Percentiles rank a stretch among this genome's conserved stretches.
phyloP scores from a whole-genome alignment of 2,113 vertebrate genomes.

The Microtus oregoni region DNA sequence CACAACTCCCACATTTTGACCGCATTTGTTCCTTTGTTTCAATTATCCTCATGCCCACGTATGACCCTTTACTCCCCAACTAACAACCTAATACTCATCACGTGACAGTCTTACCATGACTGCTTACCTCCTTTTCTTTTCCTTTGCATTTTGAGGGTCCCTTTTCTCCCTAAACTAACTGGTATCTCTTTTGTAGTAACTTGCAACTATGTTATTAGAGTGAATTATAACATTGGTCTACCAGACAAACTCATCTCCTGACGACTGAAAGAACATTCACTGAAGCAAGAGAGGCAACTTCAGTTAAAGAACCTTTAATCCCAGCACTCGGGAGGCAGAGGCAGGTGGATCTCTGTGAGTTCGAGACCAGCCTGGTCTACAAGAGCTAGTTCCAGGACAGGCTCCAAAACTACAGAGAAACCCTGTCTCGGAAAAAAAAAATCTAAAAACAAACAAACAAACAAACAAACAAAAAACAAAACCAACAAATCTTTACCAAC shows the following conservation, averaged over 20 bases:
- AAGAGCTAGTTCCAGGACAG: too few species aligned
- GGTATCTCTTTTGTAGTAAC: neutral
- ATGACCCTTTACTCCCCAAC: too few species aligned
- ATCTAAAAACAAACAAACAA: too few species aligned
- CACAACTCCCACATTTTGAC: neutral
- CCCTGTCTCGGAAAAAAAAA: too few species aligned
- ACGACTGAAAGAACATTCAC: neutral
- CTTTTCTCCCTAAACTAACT: neutral
- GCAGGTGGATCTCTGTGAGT: too few species aligned
- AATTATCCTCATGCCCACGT: neutral
- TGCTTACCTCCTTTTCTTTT: neutral
- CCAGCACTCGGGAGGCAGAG: too few species aligned
- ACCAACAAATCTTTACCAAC: neutral
- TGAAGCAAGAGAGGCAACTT: neutral
- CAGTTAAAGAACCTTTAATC: neutral
- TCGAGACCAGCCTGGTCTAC: too few species aligned
- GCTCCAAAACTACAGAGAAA: too few species aligned
- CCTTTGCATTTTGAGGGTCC: neutral
- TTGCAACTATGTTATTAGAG: neutral
- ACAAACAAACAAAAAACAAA: too few species aligned
- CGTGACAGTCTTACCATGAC: neutral
- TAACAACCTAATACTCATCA: neutral
- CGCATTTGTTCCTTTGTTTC: neutral
- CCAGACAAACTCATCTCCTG: neutral
- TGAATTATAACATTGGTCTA: neutral